These are phyloP conservation scores for Notiomystis cincta DNA, from an alignment of 2,113 vertebrate genomes.

Conservation along the genomic window DNA sequence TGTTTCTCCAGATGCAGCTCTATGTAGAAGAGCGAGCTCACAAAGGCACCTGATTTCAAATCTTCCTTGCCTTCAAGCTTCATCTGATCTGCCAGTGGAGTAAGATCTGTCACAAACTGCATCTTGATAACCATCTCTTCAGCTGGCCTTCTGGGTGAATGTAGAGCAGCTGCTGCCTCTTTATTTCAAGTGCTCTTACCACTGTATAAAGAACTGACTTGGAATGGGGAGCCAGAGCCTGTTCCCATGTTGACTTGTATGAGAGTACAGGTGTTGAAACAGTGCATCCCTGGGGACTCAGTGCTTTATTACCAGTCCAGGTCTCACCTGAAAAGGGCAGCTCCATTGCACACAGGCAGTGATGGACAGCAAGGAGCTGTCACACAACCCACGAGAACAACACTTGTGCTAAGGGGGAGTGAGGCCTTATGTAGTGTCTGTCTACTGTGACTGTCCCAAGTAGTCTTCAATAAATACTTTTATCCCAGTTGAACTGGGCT, in stretches of 20 bases:
- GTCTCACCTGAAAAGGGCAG: not conserved
- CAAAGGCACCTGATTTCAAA: conserved; percentile 76
- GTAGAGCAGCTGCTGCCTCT: conserved; percentile 49
- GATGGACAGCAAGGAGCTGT: not conserved
- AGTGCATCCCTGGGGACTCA: not conserved
- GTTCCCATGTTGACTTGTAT: not conserved
- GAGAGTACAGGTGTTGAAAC: not conserved
- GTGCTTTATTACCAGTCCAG: not conserved
- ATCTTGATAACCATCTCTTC: not conserved
- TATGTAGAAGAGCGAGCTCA: conserved; percentile 95
- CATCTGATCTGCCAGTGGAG: conserved; percentile 4
- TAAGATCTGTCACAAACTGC: not conserved
- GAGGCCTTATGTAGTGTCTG: conserved; percentile 23
- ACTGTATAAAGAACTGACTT: conserved; percentile 18
- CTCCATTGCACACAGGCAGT: not conserved
- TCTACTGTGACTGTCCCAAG: conserved; percentile 9
- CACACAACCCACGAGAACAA: not conserved
- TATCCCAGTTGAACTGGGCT: not conserved
- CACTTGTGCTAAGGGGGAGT: not conserved
- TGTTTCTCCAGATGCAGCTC: conserved; percentile 87
- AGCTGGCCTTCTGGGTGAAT: not conserved
- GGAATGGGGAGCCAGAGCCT: conserved; percentile 35
- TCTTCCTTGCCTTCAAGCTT: not conserved
- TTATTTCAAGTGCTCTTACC: conserved; percentile 74
- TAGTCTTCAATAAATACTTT: conserved; percentile 45